These are phyloP conservation scores for Rhyacichthys aspro DNA, from an alignment of 2,797 vertebrate genomes.

Conservation along the genomic window DNA sequence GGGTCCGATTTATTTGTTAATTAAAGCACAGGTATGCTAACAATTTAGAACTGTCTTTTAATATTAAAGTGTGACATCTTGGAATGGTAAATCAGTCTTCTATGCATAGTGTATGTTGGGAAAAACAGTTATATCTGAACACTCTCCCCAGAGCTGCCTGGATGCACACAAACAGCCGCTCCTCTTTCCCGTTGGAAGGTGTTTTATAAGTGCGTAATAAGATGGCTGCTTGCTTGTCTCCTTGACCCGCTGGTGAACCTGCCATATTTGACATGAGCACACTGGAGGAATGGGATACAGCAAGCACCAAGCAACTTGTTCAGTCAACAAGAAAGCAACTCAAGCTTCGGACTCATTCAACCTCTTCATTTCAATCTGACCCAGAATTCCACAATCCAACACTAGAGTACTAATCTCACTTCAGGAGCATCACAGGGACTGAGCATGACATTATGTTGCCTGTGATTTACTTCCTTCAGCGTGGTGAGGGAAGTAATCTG, in stretches of 20 bases:
- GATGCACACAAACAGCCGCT: constrained; percentile 40
- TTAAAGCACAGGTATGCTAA: too few species aligned
- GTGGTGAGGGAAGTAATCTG: constrained; percentile 58
- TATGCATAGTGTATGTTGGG: background rate
- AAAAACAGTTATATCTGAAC: constrained; percentile 15
- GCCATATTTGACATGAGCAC: constrained; percentile 51
- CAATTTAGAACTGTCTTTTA: too few species aligned
- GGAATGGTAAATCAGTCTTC: background rate
- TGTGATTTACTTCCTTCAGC: constrained; percentile 62
- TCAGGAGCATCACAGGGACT: constrained; percentile 55
- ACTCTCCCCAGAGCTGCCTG: constrained; percentile 30
- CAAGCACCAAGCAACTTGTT: constrained; percentile 45
- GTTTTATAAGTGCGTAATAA: constrained; percentile 66
- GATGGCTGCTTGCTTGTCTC: constrained; percentile 56
- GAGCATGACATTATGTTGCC: constrained; percentile 55
- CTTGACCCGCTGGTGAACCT: constrained; percentile 72
- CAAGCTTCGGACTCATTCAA: constrained; percentile 34
- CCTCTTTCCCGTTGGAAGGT: constrained; percentile 30
- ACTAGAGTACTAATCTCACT: constrained; percentile 24
- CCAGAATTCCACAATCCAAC: constrained; percentile 43
- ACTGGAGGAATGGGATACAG: constrained; percentile 40
- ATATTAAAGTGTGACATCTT: too few species aligned
- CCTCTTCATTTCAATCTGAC: constrained; percentile 56
- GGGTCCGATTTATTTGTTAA: too few species aligned
- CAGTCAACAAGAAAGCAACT: constrained; percentile 56